Conservation (phyloP, 1,140 invertebrate genomes). For the Reticulitermes speratus region DNA sequence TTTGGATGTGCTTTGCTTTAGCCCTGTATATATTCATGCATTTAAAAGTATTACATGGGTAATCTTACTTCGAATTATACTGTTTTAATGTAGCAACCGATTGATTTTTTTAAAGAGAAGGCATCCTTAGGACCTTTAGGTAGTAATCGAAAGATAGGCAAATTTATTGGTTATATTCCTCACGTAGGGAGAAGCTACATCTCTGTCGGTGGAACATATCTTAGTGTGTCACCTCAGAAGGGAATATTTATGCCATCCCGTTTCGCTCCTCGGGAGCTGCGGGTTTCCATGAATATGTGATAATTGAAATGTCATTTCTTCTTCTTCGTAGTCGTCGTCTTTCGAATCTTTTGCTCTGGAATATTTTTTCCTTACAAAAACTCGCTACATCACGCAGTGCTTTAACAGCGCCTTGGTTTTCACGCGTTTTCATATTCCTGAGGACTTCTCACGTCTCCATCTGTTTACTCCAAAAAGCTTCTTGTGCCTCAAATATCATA, state of each 20-base stretch:
- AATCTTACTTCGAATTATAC: no score
- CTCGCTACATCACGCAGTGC: background rate
- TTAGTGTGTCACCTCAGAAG: background rate
- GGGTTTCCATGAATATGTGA: slow-evolving; percentile 11
- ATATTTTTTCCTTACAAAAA: background rate
- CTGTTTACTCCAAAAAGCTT: no score
- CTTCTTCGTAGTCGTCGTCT: background rate
- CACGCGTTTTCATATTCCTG: no score
- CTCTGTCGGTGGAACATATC: slow-evolving; percentile 9
- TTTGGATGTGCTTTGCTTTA: no score
- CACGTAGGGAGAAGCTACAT: background rate
- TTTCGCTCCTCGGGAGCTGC: background rate
- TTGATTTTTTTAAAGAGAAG: background rate
- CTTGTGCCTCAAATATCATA: no score
- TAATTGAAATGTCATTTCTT: slow-evolving; percentile 2
- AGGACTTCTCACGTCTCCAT: no score
- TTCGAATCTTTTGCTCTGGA: background rate
- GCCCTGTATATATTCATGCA: no score
- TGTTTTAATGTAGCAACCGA: background rate
- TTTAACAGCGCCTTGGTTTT: no score
- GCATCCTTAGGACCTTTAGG: background rate
- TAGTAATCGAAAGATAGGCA: background rate
- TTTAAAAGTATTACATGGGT: no score
- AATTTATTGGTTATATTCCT: background rate
- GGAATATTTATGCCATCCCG: background rate